phyloP scores from a whole-genome alignment of 2,888 invertebrate species.

The Meandrusa payeni region DNA sequence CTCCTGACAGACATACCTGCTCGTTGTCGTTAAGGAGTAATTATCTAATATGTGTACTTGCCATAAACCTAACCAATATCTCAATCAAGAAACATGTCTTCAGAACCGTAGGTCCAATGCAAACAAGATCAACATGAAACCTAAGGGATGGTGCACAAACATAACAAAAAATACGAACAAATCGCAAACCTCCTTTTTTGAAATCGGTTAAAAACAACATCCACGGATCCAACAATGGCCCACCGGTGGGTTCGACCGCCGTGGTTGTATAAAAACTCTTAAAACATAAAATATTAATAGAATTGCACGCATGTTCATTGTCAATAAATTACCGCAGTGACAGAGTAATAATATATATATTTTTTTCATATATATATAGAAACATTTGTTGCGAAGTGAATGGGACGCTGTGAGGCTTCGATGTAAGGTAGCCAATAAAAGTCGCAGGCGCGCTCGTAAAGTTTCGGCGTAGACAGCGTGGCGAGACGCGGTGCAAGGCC shows the following conservation, averaged over 20 bases:
- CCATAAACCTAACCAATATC: too few relatives aligned
- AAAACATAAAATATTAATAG: constrained; percentile 80
- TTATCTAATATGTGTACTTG: too few relatives aligned
- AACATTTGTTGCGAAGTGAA: constrained; percentile 77
- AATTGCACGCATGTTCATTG: constrained; percentile 80
- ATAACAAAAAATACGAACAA: too few relatives aligned
- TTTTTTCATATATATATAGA: too few relatives aligned
- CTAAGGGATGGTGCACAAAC: too few relatives aligned
- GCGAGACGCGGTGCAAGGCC: constrained; percentile 60
- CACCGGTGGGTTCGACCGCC: constrained; percentile 45
- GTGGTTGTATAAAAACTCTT: constrained; percentile 64
- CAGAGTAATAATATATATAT: constrained; percentile 79
- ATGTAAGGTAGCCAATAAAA: constrained; percentile 79
- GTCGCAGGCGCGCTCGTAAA: constrained; percentile 76
- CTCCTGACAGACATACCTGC: too few relatives aligned
- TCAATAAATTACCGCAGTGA: constrained; percentile 80
- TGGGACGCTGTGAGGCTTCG: constrained; percentile 75
- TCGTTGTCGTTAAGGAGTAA: too few relatives aligned
- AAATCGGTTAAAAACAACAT: too few relatives aligned
- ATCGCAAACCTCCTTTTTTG: too few relatives aligned
- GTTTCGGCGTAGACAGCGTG: constrained; percentile 76
- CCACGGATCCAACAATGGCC: constrained; percentile 56
- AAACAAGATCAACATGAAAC: too few relatives aligned
- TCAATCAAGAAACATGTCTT: too few relatives aligned
- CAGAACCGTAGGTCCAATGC: too few relatives aligned